A percentile compares a stretch with the other conserved stretches of the same genome.
phyloP scores from a whole-genome alignment of 2,888 invertebrate genomes.

The Parelbella ahira region DNA sequence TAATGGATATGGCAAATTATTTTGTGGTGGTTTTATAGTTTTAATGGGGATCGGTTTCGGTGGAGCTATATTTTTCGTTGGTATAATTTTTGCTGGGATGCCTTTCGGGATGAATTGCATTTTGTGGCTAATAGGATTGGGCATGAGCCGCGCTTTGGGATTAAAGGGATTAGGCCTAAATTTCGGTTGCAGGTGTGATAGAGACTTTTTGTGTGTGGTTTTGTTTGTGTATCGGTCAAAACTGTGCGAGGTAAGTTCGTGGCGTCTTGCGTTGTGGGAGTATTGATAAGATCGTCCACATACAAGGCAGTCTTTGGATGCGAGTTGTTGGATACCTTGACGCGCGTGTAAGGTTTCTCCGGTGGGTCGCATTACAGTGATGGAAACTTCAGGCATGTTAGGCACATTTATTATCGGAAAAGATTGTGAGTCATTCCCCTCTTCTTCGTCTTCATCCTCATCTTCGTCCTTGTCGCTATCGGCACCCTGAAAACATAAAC shows the following conservation, averaged over 20 bases:
- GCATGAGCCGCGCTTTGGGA: slow-evolving; percentile 71
- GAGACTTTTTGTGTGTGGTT: slow-evolving; percentile 53
- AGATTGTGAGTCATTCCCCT: slow-evolving; percentile 41
- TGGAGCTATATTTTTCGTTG: slow-evolving; percentile 50
- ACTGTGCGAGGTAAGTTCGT: slow-evolving; percentile 69
- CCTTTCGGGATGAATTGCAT: slow-evolving; percentile 61
- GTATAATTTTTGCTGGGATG: slow-evolving; percentile 51
- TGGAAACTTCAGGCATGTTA: slow-evolving; percentile 70
- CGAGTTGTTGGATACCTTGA: slow-evolving; percentile 73
- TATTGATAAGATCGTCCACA: slow-evolving; percentile 74
- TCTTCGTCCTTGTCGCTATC: slow-evolving; percentile 66
- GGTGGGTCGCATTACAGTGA: slow-evolving; percentile 70
- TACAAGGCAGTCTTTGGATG: slow-evolving; percentile 74
- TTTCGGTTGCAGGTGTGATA: slow-evolving; percentile 60
- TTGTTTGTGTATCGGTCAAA: slow-evolving; percentile 77
- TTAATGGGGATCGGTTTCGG: slow-evolving; percentile 68
- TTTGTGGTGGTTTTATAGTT: slow-evolving; percentile 50
- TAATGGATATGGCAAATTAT: slow-evolving; percentile 69
- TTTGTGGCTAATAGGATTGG: slow-evolving; percentile 73
- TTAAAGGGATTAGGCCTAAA: slow-evolving; percentile 74
- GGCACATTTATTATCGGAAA: slow-evolving; percentile 43
- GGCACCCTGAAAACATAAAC: slow-evolving; percentile 56
- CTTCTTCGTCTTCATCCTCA: slow-evolving; percentile 57
- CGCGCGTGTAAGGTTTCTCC: slow-evolving; percentile 68
- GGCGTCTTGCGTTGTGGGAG: slow-evolving; percentile 74